Percentiles rank a stretch among this genome's conserved stretches.
These are phyloP conservation scores for Palythoa caribaeorum DNA, from an alignment of 92 coral and sea anemone genomes.

Conservation along the genomic window DNA sequence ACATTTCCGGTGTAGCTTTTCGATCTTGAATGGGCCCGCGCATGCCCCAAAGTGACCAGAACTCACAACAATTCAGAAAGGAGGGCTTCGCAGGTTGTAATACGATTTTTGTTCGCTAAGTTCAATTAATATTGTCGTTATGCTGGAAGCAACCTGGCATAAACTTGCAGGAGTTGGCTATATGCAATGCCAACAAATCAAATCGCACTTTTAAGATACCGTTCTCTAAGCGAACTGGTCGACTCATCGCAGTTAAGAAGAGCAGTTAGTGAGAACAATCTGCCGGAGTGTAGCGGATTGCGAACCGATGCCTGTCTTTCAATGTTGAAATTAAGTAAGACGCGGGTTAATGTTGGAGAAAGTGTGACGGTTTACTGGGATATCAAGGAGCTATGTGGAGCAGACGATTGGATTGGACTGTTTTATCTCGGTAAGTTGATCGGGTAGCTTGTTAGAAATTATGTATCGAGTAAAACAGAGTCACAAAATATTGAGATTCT, in stretches of 20 bases:
- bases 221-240: slow-evolving; percentile 60
- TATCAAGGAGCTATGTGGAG: slow-evolving; percentile 87
- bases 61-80: slow-evolving; percentile 68
- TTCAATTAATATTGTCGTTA: slow-evolving; percentile 11
- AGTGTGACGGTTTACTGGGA: slow-evolving; percentile 98
- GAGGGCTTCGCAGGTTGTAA: slow-evolving; percentile 15
- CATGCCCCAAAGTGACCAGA: slow-evolving; percentile 54
- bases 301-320: slow-evolving; percentile 60
- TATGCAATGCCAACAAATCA: slow-evolving; percentile 81
- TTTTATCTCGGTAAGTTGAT: slow-evolving; percentile 89
- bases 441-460: background rate
- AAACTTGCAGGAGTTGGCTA: slow-evolving; percentile 27
- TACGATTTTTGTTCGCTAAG: background rate
- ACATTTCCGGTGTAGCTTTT: slow-evolving; percentile 55
- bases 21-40: slow-evolving; percentile 62
- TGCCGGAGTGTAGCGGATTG: slow-evolving; percentile 38
- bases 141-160: slow-evolving; percentile 58
- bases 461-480: background rate
- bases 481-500: slow-evolving; percentile 2
- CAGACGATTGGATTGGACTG: slow-evolving; percentile 98
- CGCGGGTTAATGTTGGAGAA: slow-evolving; percentile 94
- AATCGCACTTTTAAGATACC: slow-evolving; percentile 78
- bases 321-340: slow-evolving; percentile 90
- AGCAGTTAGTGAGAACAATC: slow-evolving; percentile 63
- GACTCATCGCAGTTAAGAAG: slow-evolving; percentile 58